Evolutionary conservation across 2,113 vertebrate genomes (phyloP).

Genomic region (Hipposideros armiger): DNA sequence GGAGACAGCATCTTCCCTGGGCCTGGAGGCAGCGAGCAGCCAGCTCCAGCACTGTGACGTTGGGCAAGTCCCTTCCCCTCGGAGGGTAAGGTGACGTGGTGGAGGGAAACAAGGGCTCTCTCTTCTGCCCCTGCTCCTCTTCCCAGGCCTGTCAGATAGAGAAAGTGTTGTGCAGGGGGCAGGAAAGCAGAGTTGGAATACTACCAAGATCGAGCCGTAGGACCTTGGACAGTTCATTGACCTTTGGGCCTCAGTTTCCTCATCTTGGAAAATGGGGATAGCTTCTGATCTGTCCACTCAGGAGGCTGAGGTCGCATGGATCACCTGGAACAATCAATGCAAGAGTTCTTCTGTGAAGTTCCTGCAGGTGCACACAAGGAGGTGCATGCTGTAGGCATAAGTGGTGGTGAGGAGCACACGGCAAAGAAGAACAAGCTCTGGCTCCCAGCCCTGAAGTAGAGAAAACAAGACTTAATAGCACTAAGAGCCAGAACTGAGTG

Average conservation of each 20-base stretch:
- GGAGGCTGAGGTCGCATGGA: background rate
- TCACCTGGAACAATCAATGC: background rate
- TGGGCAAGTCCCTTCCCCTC: background rate
- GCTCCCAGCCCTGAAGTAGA: background rate
- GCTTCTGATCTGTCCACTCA: background rate
- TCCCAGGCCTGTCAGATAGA: background rate
- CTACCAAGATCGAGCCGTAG: background rate
- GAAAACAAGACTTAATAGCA: background rate
- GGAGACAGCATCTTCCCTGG: background rate
- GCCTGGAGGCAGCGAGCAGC: background rate
- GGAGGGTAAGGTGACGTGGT: background rate
- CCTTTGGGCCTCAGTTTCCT: slow-evolving; percentile 28
- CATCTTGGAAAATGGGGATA: background rate
- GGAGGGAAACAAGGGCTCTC: background rate
- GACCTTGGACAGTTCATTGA: slow-evolving; percentile 19
- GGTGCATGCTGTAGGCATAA: background rate
- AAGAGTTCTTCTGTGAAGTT: background rate
- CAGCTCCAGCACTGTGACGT: background rate
- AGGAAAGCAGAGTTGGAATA: slow-evolving; percentile 2
- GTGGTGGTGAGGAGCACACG: background rate
- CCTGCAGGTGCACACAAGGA: background rate
- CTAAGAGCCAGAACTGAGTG: background rate
- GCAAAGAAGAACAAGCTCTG: background rate
- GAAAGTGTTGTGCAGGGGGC: background rate
- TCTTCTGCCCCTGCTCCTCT: background rate